These are phyloP conservation scores for Coregonus ussuriensis DNA, from an alignment of 2,797 vertebrate genomes.

Conservation along the genomic window DNA sequence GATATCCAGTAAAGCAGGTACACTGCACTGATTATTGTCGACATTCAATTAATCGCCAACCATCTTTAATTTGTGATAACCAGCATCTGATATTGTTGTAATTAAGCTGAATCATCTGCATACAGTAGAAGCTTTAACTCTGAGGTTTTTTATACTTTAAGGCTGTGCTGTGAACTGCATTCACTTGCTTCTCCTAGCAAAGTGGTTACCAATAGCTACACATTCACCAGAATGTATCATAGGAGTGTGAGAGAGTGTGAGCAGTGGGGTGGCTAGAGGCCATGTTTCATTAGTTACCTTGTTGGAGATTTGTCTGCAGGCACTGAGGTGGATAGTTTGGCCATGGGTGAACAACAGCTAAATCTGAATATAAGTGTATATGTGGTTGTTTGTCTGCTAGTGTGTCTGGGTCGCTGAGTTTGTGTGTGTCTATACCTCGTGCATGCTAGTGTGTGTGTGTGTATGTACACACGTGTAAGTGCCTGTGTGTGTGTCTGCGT, in stretches of 20 bases:
- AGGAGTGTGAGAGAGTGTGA: background rate
- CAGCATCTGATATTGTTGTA: background rate
- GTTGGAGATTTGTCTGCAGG: background rate
- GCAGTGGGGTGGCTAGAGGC: background rate
- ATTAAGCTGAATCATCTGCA: background rate
- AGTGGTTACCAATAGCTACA: background rate
- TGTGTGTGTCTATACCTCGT: conserved; percentile 3
- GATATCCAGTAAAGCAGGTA: background rate
- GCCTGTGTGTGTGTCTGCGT: conserved; percentile 9
- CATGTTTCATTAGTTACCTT: background rate
- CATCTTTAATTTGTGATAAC: background rate
- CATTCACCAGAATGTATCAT: background rate
- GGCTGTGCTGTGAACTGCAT: background rate
- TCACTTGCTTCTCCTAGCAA: background rate
- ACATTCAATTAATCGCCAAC: background rate
- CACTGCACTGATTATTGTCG: background rate
- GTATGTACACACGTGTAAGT: conserved; percentile 7
- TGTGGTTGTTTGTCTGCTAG: conserved; percentile 7
- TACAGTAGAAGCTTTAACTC: background rate
- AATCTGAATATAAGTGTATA: background rate
- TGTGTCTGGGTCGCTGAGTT: background rate
- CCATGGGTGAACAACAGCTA: background rate
- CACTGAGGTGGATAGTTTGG: background rate
- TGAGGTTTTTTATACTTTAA: background rate
- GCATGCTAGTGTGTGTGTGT: conserved; percentile 1